Base-by-base conservation (phyloP, 2,888 invertebrate species). In the Ditula angustiorana region DNA sequence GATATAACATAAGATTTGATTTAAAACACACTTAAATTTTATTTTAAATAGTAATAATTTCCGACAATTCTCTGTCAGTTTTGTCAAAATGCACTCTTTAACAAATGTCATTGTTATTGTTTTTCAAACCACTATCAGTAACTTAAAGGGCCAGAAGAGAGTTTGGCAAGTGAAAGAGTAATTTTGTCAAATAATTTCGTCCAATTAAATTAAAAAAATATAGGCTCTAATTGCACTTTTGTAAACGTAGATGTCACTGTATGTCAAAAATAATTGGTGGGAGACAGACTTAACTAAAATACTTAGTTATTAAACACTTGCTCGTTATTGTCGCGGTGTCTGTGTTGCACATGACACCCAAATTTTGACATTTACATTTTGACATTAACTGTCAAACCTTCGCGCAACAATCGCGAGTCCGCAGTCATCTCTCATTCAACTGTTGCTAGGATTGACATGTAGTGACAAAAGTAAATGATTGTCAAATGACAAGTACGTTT, bases 161-260 rank as follows among this genome's bases (percentile, higher is more conserved):
- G 33, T 37, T 37, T 64, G 59, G 64, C 64, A 64, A 64, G 64
- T 64, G 58, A 59, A 53, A 41, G 11, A 26, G 37, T 26, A 56
- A 59, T 58, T 63, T 57, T 13, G 63, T 64, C 64, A 64, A 64
- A 64, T 47, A 2, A 63, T 50, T 44, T 56, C 21, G 46, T 64
- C 64, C 24, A 30, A 64, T 59, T 61, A 56, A 61, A 61, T 61
- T 37, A 58, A 24, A 52, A n/a, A 33, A 50, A 37, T 37, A n/a
- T 10, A 23, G 50, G 30, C 24, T 28, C 8, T 35, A n/a, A 24
- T 50, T 24, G 26, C 24, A 33, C 50, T 52, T 26, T 28, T 23
- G 55, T 19, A 57, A 58, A 63, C 50, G 47, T 33, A 63, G 24
- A 50, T 57, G 62, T 56, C 62, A 47, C 55, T 37, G 30, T n/a